Conservation (phyloP, 2,113 vertebrate species). For the Zapus hudsonius region DNA sequence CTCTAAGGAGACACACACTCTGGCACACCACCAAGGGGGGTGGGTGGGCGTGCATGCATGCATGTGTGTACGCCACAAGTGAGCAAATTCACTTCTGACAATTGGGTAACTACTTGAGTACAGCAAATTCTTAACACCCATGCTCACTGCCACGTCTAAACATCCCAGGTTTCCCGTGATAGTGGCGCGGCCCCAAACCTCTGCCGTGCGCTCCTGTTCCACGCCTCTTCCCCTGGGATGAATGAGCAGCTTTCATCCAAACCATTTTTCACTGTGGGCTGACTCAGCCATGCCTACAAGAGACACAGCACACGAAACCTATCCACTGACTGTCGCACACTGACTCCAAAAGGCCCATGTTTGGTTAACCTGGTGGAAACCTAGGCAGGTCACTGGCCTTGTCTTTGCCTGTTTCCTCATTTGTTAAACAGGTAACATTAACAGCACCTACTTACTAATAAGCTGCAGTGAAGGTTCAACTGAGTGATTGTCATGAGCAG, state of each 20-base stretch:
- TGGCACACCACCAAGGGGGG: too few relatives aligned
- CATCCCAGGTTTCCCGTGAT: too few relatives aligned
- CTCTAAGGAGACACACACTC: too few relatives aligned
- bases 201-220: too few relatives aligned
- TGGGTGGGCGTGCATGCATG: not conserved
- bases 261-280: too few relatives aligned
- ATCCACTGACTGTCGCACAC: too few relatives aligned
- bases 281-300: not conserved
- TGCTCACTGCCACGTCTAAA: too few relatives aligned
- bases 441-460: not conserved
- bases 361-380: not conserved
- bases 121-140: too few relatives aligned
- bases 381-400: not conserved
- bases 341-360: not conserved
- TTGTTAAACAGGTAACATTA: not conserved
- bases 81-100: conserved; percentile 8
- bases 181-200: too few relatives aligned
- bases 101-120: not conserved
- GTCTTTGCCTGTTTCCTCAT: not conserved
- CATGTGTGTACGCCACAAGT: conserved; percentile 13
- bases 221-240: too few relatives aligned
- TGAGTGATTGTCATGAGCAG: not conserved
- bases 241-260: too few relatives aligned
- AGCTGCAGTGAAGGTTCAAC: not conserved
- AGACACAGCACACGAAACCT: not conserved